A percentile compares a stretch with the other conserved stretches of the same genome.
These are phyloP conservation scores for Troglohyphantes excavatus DNA, from an alignment of 2,888 invertebrate species.

Conservation along the genomic window DNA sequence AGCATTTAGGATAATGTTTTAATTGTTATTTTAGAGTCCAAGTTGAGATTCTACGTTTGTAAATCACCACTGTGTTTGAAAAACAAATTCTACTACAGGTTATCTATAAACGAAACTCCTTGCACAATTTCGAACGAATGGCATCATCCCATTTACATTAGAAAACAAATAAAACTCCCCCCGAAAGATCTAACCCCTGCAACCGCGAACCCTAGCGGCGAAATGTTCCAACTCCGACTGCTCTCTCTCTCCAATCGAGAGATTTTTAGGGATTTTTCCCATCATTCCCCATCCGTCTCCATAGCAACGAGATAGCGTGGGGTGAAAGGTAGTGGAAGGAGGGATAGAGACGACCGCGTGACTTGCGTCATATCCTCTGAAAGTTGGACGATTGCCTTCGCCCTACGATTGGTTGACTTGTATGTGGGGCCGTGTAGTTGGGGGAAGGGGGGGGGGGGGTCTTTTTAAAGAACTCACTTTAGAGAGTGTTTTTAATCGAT, in stretches of 20 bases:
- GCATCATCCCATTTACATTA: too few relatives aligned
- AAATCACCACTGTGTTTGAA: too few relatives aligned
- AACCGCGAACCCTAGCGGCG: slow-evolving; percentile 30
- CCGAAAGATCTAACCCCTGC: neutral
- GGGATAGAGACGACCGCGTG: slow-evolving; percentile 12
- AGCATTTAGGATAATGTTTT: too few relatives aligned
- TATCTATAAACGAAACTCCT: too few relatives aligned
- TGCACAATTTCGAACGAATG: too few relatives aligned
- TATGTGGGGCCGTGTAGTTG: slow-evolving; percentile 1
- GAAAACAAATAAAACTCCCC: neutral
- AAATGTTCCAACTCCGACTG: slow-evolving; percentile 53
- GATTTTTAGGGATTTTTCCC: slow-evolving; percentile 47
- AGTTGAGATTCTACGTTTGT: too few relatives aligned
- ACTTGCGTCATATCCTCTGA: slow-evolving; percentile 76
- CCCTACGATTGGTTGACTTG: slow-evolving; percentile 52
- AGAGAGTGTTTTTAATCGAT: too few relatives aligned
- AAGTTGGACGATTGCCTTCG: slow-evolving; percentile 72
- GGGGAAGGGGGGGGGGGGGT: too few relatives aligned
- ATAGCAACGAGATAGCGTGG: slow-evolving; percentile 65
- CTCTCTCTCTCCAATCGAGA: slow-evolving; percentile 24
- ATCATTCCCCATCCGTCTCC: slow-evolving; percentile 52
- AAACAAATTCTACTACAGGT: too few relatives aligned
- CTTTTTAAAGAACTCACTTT: too few relatives aligned
- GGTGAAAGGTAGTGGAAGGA: neutral
- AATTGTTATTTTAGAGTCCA: too few relatives aligned